A percentile compares a stretch with the other conserved stretches of the same genome.
Evolutionary conservation across 2,888 invertebrate genomes (phyloP).

Genomic region (Sussaba pulchella): DNA sequence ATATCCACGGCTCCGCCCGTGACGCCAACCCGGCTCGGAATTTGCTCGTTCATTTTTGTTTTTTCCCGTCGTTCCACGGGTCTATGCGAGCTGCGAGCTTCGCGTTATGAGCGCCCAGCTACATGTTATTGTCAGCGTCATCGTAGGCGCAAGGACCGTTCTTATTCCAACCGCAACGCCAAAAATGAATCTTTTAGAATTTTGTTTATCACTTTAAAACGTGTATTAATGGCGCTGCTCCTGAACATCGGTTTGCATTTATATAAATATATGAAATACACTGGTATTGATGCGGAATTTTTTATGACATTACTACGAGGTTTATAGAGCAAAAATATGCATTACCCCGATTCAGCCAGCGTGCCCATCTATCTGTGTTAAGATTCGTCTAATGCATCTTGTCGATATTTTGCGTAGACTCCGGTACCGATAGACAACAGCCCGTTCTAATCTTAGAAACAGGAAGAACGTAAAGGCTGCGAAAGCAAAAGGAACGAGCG

Average conservation of each 20-base stretch:
- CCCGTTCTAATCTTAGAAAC: background rate
- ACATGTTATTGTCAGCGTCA: constrained; percentile 45
- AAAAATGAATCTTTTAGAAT: background rate
- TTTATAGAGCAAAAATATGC: too few species aligned
- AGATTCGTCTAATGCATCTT: too few species aligned
- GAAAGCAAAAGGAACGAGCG: constrained; percentile 11
- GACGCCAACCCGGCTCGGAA: constrained; percentile 68
- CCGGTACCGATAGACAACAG: background rate
- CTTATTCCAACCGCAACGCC: constrained; percentile 1
- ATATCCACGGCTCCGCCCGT: constrained; percentile 72
- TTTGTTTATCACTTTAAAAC: constrained; percentile 2
- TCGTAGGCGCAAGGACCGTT: constrained; percentile 22
- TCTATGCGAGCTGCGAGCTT: constrained; percentile 5
- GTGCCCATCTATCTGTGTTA: too few species aligned
- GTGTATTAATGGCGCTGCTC: background rate
- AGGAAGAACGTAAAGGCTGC: background rate
- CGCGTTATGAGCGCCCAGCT: constrained; percentile 45
- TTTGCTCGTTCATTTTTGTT: constrained; percentile 61
- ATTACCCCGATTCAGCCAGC: too few species aligned
- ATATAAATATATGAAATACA: background rate
- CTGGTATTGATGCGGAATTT: background rate
- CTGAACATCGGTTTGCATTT: constrained; percentile 2
- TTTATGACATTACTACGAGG: background rate
- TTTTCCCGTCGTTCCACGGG: constrained; percentile 29
- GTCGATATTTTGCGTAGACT: background rate